Evolutionary conservation across 2,888 invertebrate species (phyloP).

Genomic region (Machimus rusticus): DNA sequence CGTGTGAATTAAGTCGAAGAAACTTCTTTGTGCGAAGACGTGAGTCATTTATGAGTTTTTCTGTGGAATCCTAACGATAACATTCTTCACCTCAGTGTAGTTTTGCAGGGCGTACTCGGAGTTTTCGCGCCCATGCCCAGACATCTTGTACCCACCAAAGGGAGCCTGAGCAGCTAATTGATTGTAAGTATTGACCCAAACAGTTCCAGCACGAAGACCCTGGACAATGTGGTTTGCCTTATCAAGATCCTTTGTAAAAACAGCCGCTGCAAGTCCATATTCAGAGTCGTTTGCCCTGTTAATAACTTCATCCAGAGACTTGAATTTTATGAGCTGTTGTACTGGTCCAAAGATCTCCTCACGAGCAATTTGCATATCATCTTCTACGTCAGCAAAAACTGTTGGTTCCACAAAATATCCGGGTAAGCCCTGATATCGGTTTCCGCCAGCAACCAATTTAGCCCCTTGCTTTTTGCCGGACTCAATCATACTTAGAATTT

Average conservation of each 20-base stretch:
- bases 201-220: conserved; percentile 79
- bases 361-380: conserved; percentile 83
- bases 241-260: conserved; percentile 92
- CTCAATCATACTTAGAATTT: conserved; percentile 82
- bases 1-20: background rate
- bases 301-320: conserved; percentile 83
- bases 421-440: conserved; percentile 67
- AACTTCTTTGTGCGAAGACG: background rate
- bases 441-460: conserved; percentile 79
- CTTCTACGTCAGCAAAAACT: conserved; percentile 84
- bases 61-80: conserved; percentile 75
- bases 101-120: conserved; percentile 92
- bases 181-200: conserved; percentile 96
- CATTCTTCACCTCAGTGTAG: conserved; percentile 95
- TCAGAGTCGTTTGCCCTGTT: conserved; percentile 86
- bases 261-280: conserved; percentile 93
- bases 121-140: conserved; percentile 94
- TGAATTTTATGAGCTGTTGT: conserved; percentile 91
- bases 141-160: conserved; percentile 97
- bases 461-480: conserved; percentile 88
- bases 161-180: conserved; percentile 77
- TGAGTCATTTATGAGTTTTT: conserved; percentile 75
- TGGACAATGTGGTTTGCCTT: conserved; percentile 84
- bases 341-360: conserved; percentile 97
- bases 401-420: conserved; percentile 91